phyloP scores from a whole-genome alignment of 1,140 invertebrate genomes.

The Cotesia glomerata region DNA sequence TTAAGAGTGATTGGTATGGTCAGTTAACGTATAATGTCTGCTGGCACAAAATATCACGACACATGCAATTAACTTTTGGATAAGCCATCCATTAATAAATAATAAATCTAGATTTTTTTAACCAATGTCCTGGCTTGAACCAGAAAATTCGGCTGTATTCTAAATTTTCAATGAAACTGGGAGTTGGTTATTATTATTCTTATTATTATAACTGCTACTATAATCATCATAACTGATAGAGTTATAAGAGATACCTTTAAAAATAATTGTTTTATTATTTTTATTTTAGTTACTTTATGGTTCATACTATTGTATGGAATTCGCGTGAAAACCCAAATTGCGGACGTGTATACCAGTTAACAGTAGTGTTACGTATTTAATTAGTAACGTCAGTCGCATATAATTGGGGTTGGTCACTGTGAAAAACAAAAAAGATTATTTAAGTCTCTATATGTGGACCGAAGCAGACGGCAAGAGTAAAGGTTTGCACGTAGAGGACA shows the following conservation, averaged over 20 bases:
- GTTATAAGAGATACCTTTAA: too few relatives aligned
- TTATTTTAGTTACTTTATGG: too few relatives aligned
- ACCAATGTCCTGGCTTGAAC: too few relatives aligned
- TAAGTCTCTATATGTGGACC: constrained; percentile 48
- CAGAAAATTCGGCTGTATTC: too few relatives aligned
- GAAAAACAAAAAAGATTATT: constrained; percentile 26
- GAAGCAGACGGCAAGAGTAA: constrained; percentile 41
- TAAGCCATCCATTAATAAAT: not conserved
- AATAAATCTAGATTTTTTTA: not conserved
- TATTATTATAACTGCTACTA: too few relatives aligned
- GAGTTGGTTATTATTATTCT: too few relatives aligned
- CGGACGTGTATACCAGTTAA: too few relatives aligned
- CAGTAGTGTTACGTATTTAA: not conserved
- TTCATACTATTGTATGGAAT: too few relatives aligned
- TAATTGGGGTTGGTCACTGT: not conserved
- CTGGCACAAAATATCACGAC: not conserved
- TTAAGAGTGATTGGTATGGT: not conserved
- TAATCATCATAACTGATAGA: too few relatives aligned
- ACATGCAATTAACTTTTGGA: not conserved
- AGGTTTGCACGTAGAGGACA: constrained; percentile 44
- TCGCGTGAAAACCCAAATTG: too few relatives aligned
- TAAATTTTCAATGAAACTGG: too few relatives aligned
- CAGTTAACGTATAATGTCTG: not conserved
- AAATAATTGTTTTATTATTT: too few relatives aligned
- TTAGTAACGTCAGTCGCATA: not conserved